Base-by-base conservation (phyloP, 2,888 invertebrate species). In the Conops quadrifasciatus region DNA sequence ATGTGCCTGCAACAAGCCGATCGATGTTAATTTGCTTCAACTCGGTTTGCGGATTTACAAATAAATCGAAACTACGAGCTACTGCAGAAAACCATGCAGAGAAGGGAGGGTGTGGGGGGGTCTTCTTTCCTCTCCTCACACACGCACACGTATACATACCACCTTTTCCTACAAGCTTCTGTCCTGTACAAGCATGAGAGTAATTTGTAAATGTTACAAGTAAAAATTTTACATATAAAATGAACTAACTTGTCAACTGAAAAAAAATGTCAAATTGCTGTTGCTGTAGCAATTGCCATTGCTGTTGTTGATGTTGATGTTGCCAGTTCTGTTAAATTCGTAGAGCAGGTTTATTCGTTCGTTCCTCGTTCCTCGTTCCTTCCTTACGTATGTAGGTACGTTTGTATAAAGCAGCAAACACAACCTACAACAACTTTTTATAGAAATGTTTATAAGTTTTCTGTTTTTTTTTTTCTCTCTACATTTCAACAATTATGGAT, bases 21-120 rank as follows among this genome's bases (percentile, higher is more conserved):
- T 82, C 83, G 78, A 78, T 81, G 81, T 82, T 82, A 83, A 83
- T 83, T 83, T 83, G 80, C 83, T 81, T 83, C 82, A 83, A 82
- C 81, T 36, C 78, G 79, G 81, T 83, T 83, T 36, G 56, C 56
- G 56, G 56, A 3, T 56, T 56, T 36, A 36, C 4, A 36, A 36
- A 36, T 9, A 36, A 36, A 36, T 36, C 36, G 36, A 4, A 36
- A 36, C 36, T 36, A 36, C n/a, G n/a, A n/a, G n/a, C 36, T 36
- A 7, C 36, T 56, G 56, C 9, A 5, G n/a, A n/a, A n/a, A n/a
- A n/a, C n/a, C n/a, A n/a, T n/a, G n/a, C n/a, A n/a, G n/a, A n/a
- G n/a, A n/a, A n/a, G n/a, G n/a, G n/a, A n/a, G n/a, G n/a, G n/a
- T n/a, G n/a, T n/a, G n/a, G n/a, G n/a, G n/a, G n/a, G 36, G 9